phyloP scores from a whole-genome alignment of 2,797 vertebrate genomes.

The Urocyon cinereoargenteus region DNA sequence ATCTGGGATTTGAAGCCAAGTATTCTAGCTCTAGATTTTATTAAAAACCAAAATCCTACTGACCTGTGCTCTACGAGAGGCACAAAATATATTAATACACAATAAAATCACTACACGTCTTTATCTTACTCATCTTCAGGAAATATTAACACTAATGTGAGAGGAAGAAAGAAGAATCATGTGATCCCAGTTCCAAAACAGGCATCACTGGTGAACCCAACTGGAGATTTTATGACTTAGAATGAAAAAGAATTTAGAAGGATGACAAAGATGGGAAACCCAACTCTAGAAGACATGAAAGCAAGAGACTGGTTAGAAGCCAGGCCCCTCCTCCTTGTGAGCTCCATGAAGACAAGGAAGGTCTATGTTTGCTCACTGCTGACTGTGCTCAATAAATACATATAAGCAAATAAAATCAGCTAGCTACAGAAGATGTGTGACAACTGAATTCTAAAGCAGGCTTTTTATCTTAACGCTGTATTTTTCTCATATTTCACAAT shows the following conservation, averaged over 20 bases:
- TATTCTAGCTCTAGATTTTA: not conserved
- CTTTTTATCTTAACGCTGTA: not conserved
- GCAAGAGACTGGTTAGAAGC: not conserved
- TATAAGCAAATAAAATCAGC: not conserved
- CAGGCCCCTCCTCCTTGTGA: not conserved
- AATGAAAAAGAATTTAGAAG: not conserved
- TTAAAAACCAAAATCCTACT: not conserved
- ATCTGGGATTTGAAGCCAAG: not conserved
- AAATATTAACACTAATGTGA: not conserved
- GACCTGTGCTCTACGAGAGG: not conserved
- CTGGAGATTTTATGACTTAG: not conserved
- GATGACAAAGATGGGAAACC: not conserved
- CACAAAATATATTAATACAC: not conserved
- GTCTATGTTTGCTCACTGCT: not conserved
- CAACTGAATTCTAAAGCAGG: not conserved
- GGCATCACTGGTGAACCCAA: not conserved
- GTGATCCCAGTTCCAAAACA: not conserved
- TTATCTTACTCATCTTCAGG: not conserved
- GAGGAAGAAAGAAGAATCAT: not conserved
- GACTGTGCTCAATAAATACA: not conserved
- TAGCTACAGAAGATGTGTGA: not conserved
- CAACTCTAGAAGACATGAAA: not conserved
- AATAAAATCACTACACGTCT: not conserved
- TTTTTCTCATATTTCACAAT: conserved; percentile 13
- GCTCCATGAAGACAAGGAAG: not conserved